Base-by-base conservation (phyloP, 2,888 invertebrate species). In the Galerucella pusilla region DNA sequence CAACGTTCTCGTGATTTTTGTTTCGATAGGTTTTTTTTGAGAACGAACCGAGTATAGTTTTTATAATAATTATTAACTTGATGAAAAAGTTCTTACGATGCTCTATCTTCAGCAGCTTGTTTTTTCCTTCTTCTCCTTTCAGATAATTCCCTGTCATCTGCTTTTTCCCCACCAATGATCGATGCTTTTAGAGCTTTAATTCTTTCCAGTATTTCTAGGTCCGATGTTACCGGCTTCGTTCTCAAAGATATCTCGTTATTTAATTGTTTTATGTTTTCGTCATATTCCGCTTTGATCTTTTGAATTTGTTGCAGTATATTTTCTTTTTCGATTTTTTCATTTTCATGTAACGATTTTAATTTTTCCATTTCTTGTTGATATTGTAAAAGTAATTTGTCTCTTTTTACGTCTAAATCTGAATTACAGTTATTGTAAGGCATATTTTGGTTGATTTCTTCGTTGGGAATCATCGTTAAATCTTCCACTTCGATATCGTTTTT, bases 161-260 rank as follows among this genome's bases (percentile, higher is more conserved):
- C 92, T 80, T 92, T 90, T 83, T 96, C 95, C 0, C 95, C 95
- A 2, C 95, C 95, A 59, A 96, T 94, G 89, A 96, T 91, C 70
- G 92, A 91, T 63, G 92, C 90, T 84, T 96, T 92, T 25, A 96
- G 88, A 75, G 90, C 90, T 84, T 85, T 85, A 9, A 88, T 87
- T 68, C 88, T 83, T 54, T 83, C 85, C 12, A 89, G 75, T 11
- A 87, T 87, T 75, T 87, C 87, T 14, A 88, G 88, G 74, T 89
- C 88, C 0, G 84, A 81, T 0, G 72, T 59, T 59, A 85, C 84
- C 20, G 67, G 80, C 92, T 92, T 89, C 77, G 90, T 88, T 71
- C 92, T 87, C 25, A 88, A 87, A 68, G 88, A 86, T 81, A 93
- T 89, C 83, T 93, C 92, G 42, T 89, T 88, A 82, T 92, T 91